These are phyloP conservation scores for Lithosia quadra DNA, from an alignment of 2,888 invertebrate species.

Conservation along the genomic window DNA sequence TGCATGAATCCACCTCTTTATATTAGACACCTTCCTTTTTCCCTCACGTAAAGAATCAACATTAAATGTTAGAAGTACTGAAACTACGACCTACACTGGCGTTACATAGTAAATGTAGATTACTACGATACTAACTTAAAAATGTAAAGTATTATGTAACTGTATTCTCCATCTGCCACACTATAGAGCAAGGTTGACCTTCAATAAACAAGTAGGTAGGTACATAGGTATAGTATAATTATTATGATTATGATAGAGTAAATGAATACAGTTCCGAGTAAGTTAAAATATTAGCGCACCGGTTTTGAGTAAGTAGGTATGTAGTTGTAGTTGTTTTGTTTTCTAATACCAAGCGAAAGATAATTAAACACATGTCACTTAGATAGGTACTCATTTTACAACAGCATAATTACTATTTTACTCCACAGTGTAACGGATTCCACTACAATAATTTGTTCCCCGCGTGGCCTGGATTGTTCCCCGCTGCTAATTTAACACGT, in stretches of 20 bases:
- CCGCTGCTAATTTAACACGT: slow-evolving; percentile 44
- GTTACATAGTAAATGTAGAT: background rate
- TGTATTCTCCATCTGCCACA: background rate
- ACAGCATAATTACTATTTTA: slow-evolving; percentile 18
- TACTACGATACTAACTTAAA: background rate
- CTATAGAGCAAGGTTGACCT: background rate
- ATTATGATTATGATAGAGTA: too few relatives aligned
- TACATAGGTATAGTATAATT: background rate
- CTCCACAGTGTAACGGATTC: slow-evolving; percentile 19
- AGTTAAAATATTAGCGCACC: background rate
- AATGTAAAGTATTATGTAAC: background rate
- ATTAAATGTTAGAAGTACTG: slow-evolving; percentile 16
- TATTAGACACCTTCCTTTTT: slow-evolving; percentile 63
- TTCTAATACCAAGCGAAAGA: background rate
- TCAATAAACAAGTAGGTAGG: background rate
- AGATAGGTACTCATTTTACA: slow-evolving; percentile 1
- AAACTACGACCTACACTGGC: background rate
- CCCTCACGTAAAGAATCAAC: slow-evolving; percentile 52
- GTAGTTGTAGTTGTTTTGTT: background rate
- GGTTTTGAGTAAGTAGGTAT: background rate
- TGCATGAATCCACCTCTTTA: slow-evolving; percentile 62
- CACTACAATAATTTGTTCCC: slow-evolving; percentile 29
- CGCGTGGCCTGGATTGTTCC: slow-evolving; percentile 37
- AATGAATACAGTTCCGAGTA: background rate
- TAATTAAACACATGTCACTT: background rate